Base-by-base conservation (phyloP, 2,888 invertebrate genomes). In the Melinaea marsaeus region DNA sequence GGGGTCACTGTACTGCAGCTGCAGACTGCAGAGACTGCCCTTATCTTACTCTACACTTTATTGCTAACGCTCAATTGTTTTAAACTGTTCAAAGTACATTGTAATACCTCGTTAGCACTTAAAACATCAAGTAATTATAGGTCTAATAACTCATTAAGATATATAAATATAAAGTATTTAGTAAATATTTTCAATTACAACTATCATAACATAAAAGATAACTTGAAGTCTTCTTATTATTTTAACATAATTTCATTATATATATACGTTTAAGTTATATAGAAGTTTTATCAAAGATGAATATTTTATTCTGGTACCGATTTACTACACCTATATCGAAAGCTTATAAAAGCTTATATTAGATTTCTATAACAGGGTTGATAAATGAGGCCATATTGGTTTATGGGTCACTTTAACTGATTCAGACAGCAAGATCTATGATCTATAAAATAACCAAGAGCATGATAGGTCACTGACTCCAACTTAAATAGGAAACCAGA, bases 1-100 rank as follows among this genome's bases (percentile, higher is more conserved):
- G 87, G 84, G 90, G 89, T 90, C 89, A 90, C 80, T 90, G 90
- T 87, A 88, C 89, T 90, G 90, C 89, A 90, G 88, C 83, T 89
- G 90, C 88, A 89, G 32, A 22, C 51, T 51, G 51, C 51, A 51
- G 51, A 51, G 32, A 51, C 22, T 32, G 9, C 7, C 32, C 32
- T 51, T 51, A 51, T 51, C 51, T 51, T 51, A 42, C 42, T 7
- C 11, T 42, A 9, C 32, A 51, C 9, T n/a, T 57, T 57, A 57
- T 45, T 42, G 13, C 33, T 22, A 22, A 22, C 22, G 22, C 22
- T 22, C 22, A 42, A 51, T 57, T 57, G 54, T 51, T 48, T 51
- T 51, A 51, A 51, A 51, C 9, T 5, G 3, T 42, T 42, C 7
- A 42, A 42, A 9, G 2, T 9, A 9, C 7, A 42, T 42, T 42